phyloP scores from a whole-genome alignment of 1,140 invertebrate species.

The Leptestheria dahalacensis region DNA sequence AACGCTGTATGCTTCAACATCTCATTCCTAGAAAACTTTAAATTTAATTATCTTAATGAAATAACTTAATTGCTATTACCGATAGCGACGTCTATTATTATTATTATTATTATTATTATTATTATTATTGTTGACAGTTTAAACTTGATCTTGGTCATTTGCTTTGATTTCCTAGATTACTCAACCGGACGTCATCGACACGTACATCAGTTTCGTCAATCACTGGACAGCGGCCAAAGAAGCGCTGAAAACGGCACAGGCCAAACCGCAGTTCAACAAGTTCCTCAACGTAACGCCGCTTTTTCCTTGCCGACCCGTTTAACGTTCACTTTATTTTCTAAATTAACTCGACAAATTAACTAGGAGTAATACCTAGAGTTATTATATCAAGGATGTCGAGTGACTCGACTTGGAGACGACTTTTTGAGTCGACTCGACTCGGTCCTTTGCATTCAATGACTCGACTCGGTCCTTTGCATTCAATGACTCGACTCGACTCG shows the following conservation, averaged over 20 bases:
- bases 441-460: no score
- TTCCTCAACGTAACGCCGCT: constrained; percentile 58
- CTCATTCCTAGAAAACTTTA: no score
- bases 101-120: constrained; percentile 27
- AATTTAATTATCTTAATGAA: no score
- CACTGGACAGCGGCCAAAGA: constrained; percentile 89
- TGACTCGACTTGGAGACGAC: no score
- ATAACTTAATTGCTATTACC: neutral
- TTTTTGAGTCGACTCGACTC: no score
- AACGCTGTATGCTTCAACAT: no score
- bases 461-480: no score
- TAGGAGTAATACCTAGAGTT: no score
- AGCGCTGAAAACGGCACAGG: constrained; percentile 68
- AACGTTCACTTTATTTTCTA: neutral
- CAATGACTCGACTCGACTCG: no score
- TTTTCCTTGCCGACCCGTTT: neutral
- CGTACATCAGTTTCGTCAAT: constrained; percentile 87
- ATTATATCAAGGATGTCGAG: no score
- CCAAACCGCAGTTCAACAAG: constrained; percentile 76
- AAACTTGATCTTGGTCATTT: neutral
- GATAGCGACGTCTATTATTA: neutral
- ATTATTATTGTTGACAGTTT: constrained; percentile 5
- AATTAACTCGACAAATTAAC: no score
- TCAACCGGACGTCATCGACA: constrained; percentile 76
- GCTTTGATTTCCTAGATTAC: constrained; percentile 53